Evolutionary conservation across 1,140 invertebrate genomes (phyloP), one percentile per base, ranked within the genome.

Genomic region (Caenorhabditis remanei): DNA sequence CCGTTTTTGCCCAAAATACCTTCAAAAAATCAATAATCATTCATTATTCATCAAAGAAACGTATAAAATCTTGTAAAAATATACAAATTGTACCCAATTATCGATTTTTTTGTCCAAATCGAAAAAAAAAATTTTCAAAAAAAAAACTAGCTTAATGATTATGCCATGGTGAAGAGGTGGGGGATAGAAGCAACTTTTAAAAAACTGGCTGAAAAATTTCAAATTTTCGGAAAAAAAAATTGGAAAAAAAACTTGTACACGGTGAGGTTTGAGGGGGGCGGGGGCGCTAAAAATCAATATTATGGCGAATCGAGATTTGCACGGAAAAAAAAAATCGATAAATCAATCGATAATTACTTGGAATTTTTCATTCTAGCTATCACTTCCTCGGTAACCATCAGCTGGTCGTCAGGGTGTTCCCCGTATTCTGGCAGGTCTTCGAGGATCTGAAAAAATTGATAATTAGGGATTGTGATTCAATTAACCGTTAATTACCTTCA

Each of bases 401-500:
- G n/a, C 32, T 84, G 83, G 13, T 84, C 83, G 21, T 84, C 58
- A 8, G 83, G 83, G 24, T 84, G 58, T n/a, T 61, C 55, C n/a
- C 83, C 83, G 43, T 84, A 84, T 46, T 58, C 83, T 9, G 83
- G 83, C 8, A 84, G 55, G 5, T 84, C 83, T 61, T 84, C 83
- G 53, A 84, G 83, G 6, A 84, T 84, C 83, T 84, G 46, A 84
- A 84, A 61, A 61, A 83, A 8, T 53, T 14, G 5, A 16, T 11
- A 24, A 56, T 55, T 55, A 19, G 32, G 32, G 32, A 9, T 56
- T 3, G 8, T 7, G 6, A 83, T 40, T 55, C 0, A 32, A 56
- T 4, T 24, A 16, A n/a, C 1, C 7, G 21, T 16, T 24, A 83
- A 32, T 87, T 58, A 98, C 96, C 85, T 96, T 95, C 87, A 99